phyloP scores from a whole-genome alignment of 1,140 invertebrate species.

The Drosophila nikananu region DNA sequence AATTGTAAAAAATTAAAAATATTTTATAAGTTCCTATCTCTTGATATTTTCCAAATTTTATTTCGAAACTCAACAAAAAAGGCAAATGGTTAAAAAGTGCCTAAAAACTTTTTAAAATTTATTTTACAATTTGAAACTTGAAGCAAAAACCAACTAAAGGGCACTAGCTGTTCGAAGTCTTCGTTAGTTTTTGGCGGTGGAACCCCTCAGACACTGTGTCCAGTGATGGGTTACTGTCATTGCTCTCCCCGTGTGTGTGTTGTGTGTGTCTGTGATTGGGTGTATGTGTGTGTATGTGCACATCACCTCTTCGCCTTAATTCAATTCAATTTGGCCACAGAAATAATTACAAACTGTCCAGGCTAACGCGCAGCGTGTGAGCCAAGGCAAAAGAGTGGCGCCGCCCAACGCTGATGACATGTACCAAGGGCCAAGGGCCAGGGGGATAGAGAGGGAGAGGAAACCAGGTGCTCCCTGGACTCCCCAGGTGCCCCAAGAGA shows the following conservation, averaged over 20 bases:
- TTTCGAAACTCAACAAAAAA: too few species aligned
- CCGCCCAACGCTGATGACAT: conserved; percentile 60
- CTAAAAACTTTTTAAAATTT: neutral
- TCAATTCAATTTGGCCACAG: conserved; percentile 81
- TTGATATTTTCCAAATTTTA: too few species aligned
- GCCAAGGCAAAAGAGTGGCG: conserved; percentile 50
- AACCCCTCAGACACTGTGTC: conserved; percentile 2
- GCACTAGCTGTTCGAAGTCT: neutral
- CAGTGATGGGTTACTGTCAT: conserved; percentile 32
- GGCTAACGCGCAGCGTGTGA: conserved; percentile 77
- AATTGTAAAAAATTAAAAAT: too few species aligned
- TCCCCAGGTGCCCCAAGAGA: neutral
- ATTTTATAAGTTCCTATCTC: too few species aligned
- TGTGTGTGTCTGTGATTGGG: neutral
- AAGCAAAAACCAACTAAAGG: neutral
- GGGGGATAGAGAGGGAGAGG: neutral
- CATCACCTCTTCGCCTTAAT: conserved; percentile 69
- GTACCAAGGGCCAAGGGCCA: conserved; percentile 52
- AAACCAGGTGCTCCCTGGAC: conserved; percentile 3
- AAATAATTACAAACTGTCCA: conserved; percentile 82
- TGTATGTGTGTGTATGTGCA: conserved; percentile 8
- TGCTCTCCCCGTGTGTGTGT: conserved; percentile 13
- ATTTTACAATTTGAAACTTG: too few species aligned
- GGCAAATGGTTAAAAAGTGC: neutral
- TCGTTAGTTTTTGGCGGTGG: neutral